Evolutionary conservation across 1,140 invertebrate species (phyloP).

Genomic region (Cylas formicarius): DNA sequence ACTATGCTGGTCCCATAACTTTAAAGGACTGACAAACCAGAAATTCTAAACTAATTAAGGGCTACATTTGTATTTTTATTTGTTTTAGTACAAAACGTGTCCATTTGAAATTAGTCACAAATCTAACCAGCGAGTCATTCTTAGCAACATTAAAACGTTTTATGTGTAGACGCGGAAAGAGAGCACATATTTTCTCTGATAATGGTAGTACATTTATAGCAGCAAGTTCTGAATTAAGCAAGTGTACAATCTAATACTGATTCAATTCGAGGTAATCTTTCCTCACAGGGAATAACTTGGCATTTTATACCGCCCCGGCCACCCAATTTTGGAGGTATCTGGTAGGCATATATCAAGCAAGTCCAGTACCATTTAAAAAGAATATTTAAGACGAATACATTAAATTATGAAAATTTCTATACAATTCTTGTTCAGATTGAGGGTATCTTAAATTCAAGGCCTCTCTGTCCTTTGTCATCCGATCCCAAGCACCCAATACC

Average conservation of each 20-base stretch:
- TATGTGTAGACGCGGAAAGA: too few relatives aligned
- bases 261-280: not conserved
- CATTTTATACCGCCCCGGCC: slow-evolving; percentile 31
- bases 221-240: slow-evolving; percentile 10
- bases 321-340: slow-evolving; percentile 33
- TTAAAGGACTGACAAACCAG: too few relatives aligned
- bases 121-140: too few relatives aligned
- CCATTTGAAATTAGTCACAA: too few relatives aligned
- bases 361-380: slow-evolving; percentile 32
- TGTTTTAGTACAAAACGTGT: too few relatives aligned
- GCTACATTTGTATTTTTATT: too few relatives aligned
- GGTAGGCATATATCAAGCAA: slow-evolving; percentile 31
- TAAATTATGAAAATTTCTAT: not conserved
- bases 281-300: slow-evolving; percentile 17
- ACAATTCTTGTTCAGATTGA: slow-evolving; percentile 10
- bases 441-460: slow-evolving; percentile 10
- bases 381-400: slow-evolving; percentile 27
- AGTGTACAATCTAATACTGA: not conserved
- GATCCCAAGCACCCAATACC: slow-evolving; percentile 21
- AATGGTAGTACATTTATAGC: slow-evolving; percentile 27
- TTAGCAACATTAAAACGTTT: too few relatives aligned
- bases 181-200: too few relatives aligned
- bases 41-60: too few relatives aligned
- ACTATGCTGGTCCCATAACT: too few relatives aligned
- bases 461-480: slow-evolving; percentile 1